phyloP scores from a whole-genome alignment of 2,888 invertebrate genomes.

The Caenorhabditis becei region DNA sequence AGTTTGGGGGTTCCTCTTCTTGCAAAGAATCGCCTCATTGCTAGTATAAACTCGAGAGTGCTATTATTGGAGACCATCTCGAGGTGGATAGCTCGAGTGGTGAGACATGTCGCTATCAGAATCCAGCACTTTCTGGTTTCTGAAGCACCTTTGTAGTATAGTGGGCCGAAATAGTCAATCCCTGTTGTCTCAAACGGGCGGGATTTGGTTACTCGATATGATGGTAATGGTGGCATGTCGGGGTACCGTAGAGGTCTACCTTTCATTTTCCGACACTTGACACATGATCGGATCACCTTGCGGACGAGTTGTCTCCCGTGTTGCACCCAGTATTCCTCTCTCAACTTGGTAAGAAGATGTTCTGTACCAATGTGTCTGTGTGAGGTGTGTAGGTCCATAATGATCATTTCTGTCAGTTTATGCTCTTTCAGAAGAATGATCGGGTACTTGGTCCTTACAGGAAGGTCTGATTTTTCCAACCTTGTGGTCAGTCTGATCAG shows the following conservation, averaged over 20 bases:
- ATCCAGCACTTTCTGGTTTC: constrained; percentile 5
- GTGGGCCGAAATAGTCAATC: constrained; percentile 11
- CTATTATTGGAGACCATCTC: not conserved
- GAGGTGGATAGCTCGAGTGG: not conserved
- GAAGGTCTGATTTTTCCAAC: constrained; percentile 4
- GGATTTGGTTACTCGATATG: constrained; percentile 62
- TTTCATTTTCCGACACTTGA: not conserved
- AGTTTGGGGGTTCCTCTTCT: constrained; percentile 34
- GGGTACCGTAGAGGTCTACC: constrained; percentile 2
- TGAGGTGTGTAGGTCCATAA: not conserved
- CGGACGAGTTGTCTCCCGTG: not conserved
- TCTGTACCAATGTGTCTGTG: constrained; percentile 6
- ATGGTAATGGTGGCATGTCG: constrained; percentile 72
- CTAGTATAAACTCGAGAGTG: constrained; percentile 25
- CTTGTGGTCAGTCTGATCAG: constrained; percentile 4
- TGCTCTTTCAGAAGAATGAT: constrained; percentile 10
- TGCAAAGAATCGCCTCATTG: constrained; percentile 24
- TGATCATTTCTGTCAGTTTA: constrained; percentile 24
- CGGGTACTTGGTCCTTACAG: constrained; percentile 2
- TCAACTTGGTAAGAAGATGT: not conserved
- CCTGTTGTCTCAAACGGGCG: constrained; percentile 2
- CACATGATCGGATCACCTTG: not conserved
- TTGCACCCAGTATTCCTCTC: not conserved
- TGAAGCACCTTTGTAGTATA: not conserved
- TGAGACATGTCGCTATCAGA: not conserved